phyloP scores from a whole-genome alignment of 1,140 invertebrate genomes.

The Atopsyche davidsoni region DNA sequence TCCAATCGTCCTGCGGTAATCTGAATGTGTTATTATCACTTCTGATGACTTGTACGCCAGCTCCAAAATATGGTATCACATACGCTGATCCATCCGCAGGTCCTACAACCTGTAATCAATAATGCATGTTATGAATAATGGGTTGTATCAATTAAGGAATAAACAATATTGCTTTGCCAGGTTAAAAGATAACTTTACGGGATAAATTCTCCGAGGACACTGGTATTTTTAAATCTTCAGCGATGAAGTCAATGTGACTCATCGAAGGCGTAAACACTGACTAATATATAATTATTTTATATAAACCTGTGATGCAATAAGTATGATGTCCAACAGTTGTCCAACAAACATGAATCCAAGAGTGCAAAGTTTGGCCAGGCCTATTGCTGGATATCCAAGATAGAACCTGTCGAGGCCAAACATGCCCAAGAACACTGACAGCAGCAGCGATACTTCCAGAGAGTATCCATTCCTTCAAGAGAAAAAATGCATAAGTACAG shows the following conservation, averaged over 20 bases:
- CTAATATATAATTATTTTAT: too few species aligned
- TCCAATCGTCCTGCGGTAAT: conserved; percentile 76
- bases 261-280: too few species aligned
- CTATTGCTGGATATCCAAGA: conserved; percentile 91
- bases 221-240: too few species aligned
- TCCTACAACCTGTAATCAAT: conserved; percentile 65
- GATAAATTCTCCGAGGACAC: too few species aligned
- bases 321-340: conserved; percentile 88
- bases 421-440: conserved; percentile 95
- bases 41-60: conserved; percentile 70
- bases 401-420: conserved; percentile 98
- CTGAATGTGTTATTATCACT: conserved; percentile 83
- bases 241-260: too few species aligned
- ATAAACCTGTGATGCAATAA: conserved; percentile 79
- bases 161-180: too few species aligned
- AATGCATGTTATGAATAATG: background rate
- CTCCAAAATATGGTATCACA: conserved; percentile 90
- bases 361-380: conserved; percentile 90
- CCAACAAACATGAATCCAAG: conserved; percentile 96
- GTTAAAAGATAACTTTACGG: too few species aligned
- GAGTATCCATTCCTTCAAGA: conserved; percentile 84
- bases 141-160: too few species aligned
- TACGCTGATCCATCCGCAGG: conserved; percentile 96
- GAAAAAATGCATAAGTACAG: conserved; percentile 25
- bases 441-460: conserved; percentile 82